These are phyloP conservation scores for Alethe castanea DNA, from an alignment of 2,113 vertebrate species.

Conservation along the genomic window DNA sequence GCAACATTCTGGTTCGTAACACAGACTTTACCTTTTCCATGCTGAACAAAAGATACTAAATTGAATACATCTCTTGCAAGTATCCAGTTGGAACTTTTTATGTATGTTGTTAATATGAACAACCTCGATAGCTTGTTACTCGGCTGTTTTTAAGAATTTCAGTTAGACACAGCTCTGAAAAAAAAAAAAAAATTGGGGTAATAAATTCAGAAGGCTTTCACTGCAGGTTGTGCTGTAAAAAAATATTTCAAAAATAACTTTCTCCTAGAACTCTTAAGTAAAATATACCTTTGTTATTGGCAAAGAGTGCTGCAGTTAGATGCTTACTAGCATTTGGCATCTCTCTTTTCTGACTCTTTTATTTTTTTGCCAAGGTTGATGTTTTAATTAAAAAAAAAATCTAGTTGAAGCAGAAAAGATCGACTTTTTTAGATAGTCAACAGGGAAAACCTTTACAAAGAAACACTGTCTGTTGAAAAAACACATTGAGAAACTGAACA, in stretches of 20 bases:
- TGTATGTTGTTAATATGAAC: not conserved
- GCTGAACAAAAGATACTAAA: not conserved
- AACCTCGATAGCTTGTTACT: not conserved
- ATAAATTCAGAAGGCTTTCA: not conserved
- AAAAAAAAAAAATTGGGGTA: not conserved
- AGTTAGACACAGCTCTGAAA: not conserved
- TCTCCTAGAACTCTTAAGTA: not conserved
- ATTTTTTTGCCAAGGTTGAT: not conserved
- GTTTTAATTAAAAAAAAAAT: not conserved
- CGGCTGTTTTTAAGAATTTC: slow-evolving; percentile 6
- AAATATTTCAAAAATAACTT: slow-evolving; percentile 5
- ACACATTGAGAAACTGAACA: not conserved
- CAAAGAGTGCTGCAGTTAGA: not conserved
- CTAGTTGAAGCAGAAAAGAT: not conserved
- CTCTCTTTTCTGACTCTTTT: not conserved
- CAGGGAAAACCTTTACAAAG: not conserved
- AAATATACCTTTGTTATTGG: slow-evolving; percentile 3
- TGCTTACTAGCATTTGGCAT: not conserved
- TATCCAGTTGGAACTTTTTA: not conserved
- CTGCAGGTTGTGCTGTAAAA: not conserved
- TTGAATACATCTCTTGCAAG: not conserved
- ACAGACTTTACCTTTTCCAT: not conserved
- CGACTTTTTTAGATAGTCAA: not conserved
- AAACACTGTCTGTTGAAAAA: not conserved
- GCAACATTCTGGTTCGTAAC: not conserved